Conservation (phyloP, 64 coral and sea anemone species). For the Astreopora myriophthalma region DNA sequence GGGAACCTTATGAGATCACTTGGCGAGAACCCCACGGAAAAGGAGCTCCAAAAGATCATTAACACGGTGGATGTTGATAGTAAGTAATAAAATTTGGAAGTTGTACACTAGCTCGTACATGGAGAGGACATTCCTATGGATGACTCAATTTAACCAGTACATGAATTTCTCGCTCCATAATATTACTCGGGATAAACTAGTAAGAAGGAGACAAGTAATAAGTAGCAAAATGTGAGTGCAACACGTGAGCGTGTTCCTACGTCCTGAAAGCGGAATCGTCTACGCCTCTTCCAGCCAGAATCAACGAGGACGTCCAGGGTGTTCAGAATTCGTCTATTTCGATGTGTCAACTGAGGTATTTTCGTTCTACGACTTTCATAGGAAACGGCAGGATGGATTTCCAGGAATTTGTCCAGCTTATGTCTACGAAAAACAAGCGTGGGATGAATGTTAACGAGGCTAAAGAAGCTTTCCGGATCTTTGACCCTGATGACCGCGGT, state of each 20-base stretch:
- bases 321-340: neutral
- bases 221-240: neutral
- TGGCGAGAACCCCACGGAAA: constrained; percentile 70
- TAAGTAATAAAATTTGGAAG: too few species aligned
- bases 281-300: too few species aligned
- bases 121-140: too few species aligned
- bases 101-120: too few species aligned
- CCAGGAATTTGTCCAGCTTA: constrained; percentile 62
- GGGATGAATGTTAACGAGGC: constrained; percentile 47
- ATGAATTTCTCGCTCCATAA: too few species aligned
- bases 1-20: constrained; percentile 70
- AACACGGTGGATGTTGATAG: constrained; percentile 69
- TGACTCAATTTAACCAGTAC: too few species aligned
- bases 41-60: constrained; percentile 60
- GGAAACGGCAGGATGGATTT: constrained; percentile 80
- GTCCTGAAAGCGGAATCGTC: too few species aligned
- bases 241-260: too few species aligned
- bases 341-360: neutral
- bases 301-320: too few species aligned
- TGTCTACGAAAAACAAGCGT: constrained; percentile 66
- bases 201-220: neutral
- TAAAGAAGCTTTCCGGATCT: constrained; percentile 74
- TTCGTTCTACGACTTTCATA: neutral
- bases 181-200: too few species aligned
- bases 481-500: constrained; percentile 65